Evolutionary conservation across 2,113 vertebrate genomes (phyloP).

Genomic region (Clarias gariepinus): DNA sequence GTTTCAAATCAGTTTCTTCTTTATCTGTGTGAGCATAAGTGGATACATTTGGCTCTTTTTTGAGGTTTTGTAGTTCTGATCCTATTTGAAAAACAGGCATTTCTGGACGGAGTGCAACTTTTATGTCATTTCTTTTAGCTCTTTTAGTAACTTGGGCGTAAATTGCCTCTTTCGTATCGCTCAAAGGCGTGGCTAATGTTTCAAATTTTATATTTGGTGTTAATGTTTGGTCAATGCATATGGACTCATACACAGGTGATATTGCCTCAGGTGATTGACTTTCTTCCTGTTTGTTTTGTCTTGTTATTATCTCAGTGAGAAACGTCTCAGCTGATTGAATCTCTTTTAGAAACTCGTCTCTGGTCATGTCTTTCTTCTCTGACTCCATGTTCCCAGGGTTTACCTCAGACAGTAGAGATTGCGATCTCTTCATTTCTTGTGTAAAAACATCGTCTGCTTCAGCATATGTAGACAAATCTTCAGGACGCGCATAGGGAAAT

Average conservation of each 20-base stretch:
- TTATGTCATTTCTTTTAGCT: slow-evolving; percentile 75
- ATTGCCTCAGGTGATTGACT: slow-evolving; percentile 64
- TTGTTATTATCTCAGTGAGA: slow-evolving; percentile 77
- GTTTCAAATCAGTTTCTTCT: slow-evolving; percentile 27
- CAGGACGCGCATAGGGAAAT: slow-evolving; percentile 58
- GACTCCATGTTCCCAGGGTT: slow-evolving; percentile 52
- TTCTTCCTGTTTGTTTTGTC: slow-evolving; percentile 66
- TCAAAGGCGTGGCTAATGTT: slow-evolving; percentile 63
- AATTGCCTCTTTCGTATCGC: slow-evolving; percentile 73
- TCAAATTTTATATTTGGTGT: slow-evolving; percentile 73
- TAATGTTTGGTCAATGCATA: slow-evolving; percentile 72
- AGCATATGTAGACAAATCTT: slow-evolving; percentile 62
- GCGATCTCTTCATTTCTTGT: slow-evolving; percentile 69
- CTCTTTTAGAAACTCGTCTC: slow-evolving; percentile 75
- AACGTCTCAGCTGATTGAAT: slow-evolving; percentile 79
- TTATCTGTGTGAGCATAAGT: slow-evolving; percentile 9
- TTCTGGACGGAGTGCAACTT: slow-evolving; percentile 72
- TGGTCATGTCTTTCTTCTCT: slow-evolving; percentile 66
- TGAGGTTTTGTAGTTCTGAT: slow-evolving; percentile 60
- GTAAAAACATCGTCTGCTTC: slow-evolving; percentile 69
- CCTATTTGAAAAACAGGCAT: slow-evolving; percentile 76
- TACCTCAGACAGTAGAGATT: slow-evolving; percentile 69
- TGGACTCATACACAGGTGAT: slow-evolving; percentile 76
- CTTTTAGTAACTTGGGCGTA: slow-evolving; percentile 79
- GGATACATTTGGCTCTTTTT: slow-evolving; percentile 46